Evolutionary conservation across 2,888 invertebrate species (phyloP), one percentile per base, ranked within the genome.

Genomic region (Acleris cristana): DNA sequence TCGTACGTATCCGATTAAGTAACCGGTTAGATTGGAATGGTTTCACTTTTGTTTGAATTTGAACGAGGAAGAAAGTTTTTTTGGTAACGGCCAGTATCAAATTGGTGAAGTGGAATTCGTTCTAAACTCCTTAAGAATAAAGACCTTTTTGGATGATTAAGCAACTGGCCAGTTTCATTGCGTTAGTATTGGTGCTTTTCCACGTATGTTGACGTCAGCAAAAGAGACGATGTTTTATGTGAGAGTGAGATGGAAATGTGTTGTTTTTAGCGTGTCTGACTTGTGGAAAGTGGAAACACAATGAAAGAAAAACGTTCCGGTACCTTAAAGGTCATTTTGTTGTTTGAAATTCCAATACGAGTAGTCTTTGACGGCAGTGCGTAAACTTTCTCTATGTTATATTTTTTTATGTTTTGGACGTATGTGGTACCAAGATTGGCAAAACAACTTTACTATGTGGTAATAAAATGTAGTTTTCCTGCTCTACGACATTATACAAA

Each of bases 41-140:
- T 66, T 66, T 66, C 66, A 66, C 66, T 66, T 66, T 66, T 51
- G 56, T 56, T 61, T 56, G 57, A 48, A 21, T 51, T 40, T 14
- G 16, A 16, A 21, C 58, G 44, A 48, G 57, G 57, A 45, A 48
- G 26, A 44, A 45, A 23, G 34, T 56, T 56, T 56, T 40, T 56
- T 40, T 55, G 14, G 40, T 40, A 40, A 4, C 40, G 14, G 40
- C 40, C 40, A 40, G 40, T 40, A 40, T 40, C 40, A 7, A 55
- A 55, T 14, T 40, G 40, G 19, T 19, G 5, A n/a, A 4, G 16
- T n/a, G 8, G 7, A n/a, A 34, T 3, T 0, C 18, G 18, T 53
- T 23, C 10, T 26, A 34, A 54, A 7, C 21, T 21, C 14, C 21
- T 52, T 52, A 14, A n/a, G 16, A n/a, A 8, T 53, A 53, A 34